These are phyloP conservation scores for Spheniscus mendiculus DNA, from an alignment of 2,113 vertebrate species.

Conservation along the genomic window DNA sequence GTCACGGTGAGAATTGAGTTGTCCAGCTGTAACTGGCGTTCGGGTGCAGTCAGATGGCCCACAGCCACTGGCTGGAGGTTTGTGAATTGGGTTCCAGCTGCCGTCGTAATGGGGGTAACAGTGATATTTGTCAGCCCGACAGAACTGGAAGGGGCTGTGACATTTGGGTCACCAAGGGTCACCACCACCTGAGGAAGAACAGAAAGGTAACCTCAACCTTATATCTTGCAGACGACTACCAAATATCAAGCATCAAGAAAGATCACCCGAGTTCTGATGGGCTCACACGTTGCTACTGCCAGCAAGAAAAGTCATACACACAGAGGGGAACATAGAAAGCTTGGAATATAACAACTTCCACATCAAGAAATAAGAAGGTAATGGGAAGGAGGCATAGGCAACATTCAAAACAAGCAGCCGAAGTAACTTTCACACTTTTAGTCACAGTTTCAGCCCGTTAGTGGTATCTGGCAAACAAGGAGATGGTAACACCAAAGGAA, in stretches of 20 bases:
- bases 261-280: background rate
- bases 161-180: constrained; percentile 84
- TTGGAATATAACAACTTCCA: background rate
- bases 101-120: constrained; percentile 88
- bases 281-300: background rate
- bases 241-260: background rate
- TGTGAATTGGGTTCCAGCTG: constrained; percentile 88
- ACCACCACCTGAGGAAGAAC: constrained; percentile 88
- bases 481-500: background rate
- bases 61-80: constrained; percentile 92
- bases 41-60: constrained; percentile 83
- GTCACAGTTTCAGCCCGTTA: background rate
- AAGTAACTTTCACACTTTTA: background rate
- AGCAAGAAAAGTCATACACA: background rate
- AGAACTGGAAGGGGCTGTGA: constrained; percentile 81
- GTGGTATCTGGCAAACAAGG: background rate
- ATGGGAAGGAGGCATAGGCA: background rate
- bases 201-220: background rate
- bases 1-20: constrained; percentile 97
- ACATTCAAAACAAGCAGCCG: background rate
- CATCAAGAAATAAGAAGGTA: rapidly evolving
- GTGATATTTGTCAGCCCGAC: constrained; percentile 93
- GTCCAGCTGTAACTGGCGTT: constrained; percentile 92
- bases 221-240: rapidly evolving
- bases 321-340: background rate